Percentiles rank a stretch among this genome's conserved stretches.
Evolutionary conservation across 2,888 invertebrate genomes (phyloP).

Genomic region (Latheticus oryzae): DNA sequence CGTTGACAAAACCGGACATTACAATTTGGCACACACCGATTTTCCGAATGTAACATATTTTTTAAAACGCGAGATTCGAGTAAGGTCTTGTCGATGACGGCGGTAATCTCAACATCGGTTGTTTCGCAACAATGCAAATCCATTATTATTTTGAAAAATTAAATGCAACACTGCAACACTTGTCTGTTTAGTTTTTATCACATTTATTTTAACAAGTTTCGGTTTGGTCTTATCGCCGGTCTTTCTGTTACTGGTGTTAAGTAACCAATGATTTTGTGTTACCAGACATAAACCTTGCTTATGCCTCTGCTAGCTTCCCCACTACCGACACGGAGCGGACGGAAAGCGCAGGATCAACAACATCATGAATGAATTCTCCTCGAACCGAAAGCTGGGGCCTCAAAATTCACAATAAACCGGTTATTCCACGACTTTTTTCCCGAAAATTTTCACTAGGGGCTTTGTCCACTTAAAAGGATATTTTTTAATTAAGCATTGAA

Average conservation of each 20-base stretch:
- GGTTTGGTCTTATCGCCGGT: constrained; percentile 13
- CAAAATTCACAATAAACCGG: constrained; percentile 28
- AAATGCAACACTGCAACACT: constrained; percentile 20
- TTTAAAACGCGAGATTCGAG: constrained; percentile 80
- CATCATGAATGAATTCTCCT: constrained; percentile 21
- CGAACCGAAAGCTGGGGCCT: constrained; percentile 17
- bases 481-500: too few species aligned
- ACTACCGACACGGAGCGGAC: constrained; percentile 14
- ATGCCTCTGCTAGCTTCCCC: constrained; percentile 18
- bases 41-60: constrained; percentile 87
- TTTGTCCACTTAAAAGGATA: too few species aligned
- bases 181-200: constrained; percentile 20
- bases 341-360: constrained; percentile 26
- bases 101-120: constrained; percentile 59
- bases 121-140: constrained; percentile 64
- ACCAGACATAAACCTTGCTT: constrained; percentile 24
- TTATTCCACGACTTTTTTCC: too few species aligned
- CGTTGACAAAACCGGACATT: constrained; percentile 71
- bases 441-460: too few species aligned
- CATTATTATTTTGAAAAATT: constrained; percentile 52
- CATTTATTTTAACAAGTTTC: constrained; percentile 23
- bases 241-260: constrained; percentile 36
- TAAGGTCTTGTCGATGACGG: constrained; percentile 77
- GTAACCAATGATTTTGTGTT: constrained; percentile 34
- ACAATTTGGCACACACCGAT: constrained; percentile 78